Conservation (phyloP, 1,140 invertebrate genomes). For the Drosophila tani region DNA sequence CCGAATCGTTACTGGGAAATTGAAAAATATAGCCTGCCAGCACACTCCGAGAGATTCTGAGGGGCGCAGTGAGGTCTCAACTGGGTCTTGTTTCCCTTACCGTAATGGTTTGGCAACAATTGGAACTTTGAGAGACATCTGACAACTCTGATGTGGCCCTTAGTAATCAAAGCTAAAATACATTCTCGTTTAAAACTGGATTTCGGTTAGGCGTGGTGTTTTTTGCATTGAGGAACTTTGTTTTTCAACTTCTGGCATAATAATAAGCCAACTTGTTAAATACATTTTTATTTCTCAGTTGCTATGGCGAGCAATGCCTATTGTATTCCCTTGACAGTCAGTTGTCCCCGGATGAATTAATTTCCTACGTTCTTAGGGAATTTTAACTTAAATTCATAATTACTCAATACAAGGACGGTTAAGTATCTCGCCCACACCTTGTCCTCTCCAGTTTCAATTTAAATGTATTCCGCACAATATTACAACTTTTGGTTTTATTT, state of each 20-base stretch:
- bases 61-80: constrained; percentile 1
- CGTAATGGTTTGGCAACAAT: constrained; percentile 16
- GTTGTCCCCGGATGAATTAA: background rate
- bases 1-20: constrained; percentile 36
- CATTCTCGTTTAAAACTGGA: constrained; percentile 2
- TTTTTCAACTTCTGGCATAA: constrained; percentile 9
- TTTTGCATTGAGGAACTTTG: background rate
- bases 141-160: constrained; percentile 8
- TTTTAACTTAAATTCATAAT: constrained; percentile 50
- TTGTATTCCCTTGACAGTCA: constrained; percentile 11
- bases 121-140: constrained; percentile 28
- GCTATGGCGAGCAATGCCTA: background rate
- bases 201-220: background rate
- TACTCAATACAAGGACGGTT: constrained; percentile 39
- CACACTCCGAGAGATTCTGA: background rate
- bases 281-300: constrained; percentile 12
- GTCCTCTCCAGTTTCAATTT: constrained; percentile 2
- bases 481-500: constrained; percentile 31
- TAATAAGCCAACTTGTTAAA: constrained; percentile 20
- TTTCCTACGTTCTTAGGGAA: constrained; percentile 16
- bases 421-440: constrained; percentile 5
- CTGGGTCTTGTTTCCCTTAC: constrained; percentile 25
- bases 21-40: constrained; percentile 52
- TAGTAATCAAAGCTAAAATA: constrained; percentile 4
- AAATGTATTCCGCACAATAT: constrained; percentile 40